A percentile compares a stretch with the other conserved stretches of the same genome.
Evolutionary conservation across 2,888 invertebrate genomes (phyloP).

Genomic region (Oithona nana): DNA sequence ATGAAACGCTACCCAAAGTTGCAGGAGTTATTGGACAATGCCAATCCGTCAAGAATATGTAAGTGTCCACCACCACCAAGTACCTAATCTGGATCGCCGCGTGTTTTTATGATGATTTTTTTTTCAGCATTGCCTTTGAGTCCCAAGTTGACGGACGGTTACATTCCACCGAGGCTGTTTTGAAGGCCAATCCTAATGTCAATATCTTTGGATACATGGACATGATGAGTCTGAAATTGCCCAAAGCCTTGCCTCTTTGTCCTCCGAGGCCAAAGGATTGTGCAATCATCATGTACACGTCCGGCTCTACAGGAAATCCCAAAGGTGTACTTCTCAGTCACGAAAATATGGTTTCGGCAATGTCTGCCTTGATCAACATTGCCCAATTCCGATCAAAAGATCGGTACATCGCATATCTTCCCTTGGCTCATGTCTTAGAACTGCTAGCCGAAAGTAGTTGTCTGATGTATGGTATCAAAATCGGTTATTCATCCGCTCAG

Average conservation of each 20-base stretch:
- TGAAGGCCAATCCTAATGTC: constrained; percentile 29
- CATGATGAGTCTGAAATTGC: not conserved
- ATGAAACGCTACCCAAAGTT: constrained; percentile 79
- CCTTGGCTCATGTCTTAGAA: constrained; percentile 91
- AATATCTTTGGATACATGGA: not conserved
- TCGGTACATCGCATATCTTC: constrained; percentile 73
- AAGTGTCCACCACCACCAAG: too few relatives aligned
- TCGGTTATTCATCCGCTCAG: constrained; percentile 52
- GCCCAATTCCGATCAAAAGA: constrained; percentile 1
- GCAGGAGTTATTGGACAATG: constrained; percentile 50
- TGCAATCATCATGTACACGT: constrained; percentile 97
- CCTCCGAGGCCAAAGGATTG: constrained; percentile 39
- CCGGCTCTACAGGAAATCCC: constrained; percentile 27
- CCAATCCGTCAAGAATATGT: constrained; percentile 44
- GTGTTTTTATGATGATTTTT: too few relatives aligned
- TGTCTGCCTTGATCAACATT: constrained; percentile 7
- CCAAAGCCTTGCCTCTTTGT: not conserved
- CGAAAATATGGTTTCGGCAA: constrained; percentile 1
- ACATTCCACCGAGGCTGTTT: constrained; percentile 50
- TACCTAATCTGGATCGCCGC: too few relatives aligned
- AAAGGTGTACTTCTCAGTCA: constrained; percentile 14
- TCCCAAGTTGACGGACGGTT: constrained; percentile 49
- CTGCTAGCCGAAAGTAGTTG: constrained; percentile 49
- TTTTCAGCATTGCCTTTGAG: constrained; percentile 39
- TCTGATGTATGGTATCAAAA: constrained; percentile 32